Evolutionary conservation across 2,797 vertebrate genomes (phyloP).

Genomic region (Paramormyrops hopkinsi): DNA sequence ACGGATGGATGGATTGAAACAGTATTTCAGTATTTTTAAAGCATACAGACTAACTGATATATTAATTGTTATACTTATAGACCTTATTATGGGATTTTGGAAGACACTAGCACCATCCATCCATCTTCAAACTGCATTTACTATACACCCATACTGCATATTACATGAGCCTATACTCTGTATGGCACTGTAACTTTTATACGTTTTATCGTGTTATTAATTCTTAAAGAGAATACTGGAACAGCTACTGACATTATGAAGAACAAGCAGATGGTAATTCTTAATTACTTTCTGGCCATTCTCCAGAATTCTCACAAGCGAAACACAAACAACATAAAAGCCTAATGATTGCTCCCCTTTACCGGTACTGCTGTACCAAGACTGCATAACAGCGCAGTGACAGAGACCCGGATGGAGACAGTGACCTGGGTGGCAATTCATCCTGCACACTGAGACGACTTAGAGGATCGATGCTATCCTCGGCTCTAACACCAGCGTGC

Average conservation of each 20-base stretch:
- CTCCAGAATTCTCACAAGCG: conserved; percentile 19
- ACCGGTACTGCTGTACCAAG: background rate
- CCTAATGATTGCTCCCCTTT: background rate
- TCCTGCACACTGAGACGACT: background rate
- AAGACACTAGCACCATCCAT: background rate
- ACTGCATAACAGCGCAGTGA: background rate
- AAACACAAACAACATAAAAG: background rate
- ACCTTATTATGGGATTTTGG: background rate
- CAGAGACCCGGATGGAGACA: background rate
- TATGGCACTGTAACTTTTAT: background rate
- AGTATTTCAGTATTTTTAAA: background rate
- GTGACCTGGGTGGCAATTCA: background rate
- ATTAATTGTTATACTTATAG: background rate
- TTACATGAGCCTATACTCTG: background rate
- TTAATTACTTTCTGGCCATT: conserved; percentile 44
- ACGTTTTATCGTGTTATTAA: conserved; percentile 2
- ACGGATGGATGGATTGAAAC: background rate
- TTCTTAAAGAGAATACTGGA: conserved; percentile 31
- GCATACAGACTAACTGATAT: background rate
- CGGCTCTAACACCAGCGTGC: background rate
- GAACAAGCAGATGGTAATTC: conserved; percentile 44
- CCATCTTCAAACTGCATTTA: background rate
- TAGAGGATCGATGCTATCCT: background rate
- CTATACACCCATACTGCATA: background rate
- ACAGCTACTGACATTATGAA: background rate